phyloP scores from a whole-genome alignment of 2,113 vertebrate species.

The Rhombomys opimus region DNA sequence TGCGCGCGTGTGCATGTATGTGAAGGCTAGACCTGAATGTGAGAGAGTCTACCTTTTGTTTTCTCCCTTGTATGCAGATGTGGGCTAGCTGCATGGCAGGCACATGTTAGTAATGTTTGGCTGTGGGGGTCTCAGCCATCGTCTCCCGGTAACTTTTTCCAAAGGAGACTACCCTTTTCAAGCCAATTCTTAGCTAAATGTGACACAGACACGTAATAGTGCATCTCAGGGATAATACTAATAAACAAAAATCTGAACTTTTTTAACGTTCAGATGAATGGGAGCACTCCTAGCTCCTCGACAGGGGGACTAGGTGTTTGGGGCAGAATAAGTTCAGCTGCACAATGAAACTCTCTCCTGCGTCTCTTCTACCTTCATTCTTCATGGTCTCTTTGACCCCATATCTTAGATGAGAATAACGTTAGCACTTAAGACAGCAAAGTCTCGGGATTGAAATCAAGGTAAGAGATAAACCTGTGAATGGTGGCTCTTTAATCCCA shows the following conservation, averaged over 20 bases:
- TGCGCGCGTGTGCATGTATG: no score
- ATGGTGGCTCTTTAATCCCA: background rate
- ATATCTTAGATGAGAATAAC: slow-evolving; percentile 7
- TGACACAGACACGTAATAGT: background rate
- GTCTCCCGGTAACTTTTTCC: background rate
- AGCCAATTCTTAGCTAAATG: background rate
- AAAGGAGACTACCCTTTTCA: background rate
- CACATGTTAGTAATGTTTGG: background rate
- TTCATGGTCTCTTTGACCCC: background rate
- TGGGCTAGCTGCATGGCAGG: background rate
- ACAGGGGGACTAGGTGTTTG: background rate
- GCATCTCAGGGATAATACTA: slow-evolving; percentile 31
- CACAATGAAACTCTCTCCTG: background rate
- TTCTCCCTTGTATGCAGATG: background rate
- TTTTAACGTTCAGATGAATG: slow-evolving; percentile 31
- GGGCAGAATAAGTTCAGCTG: background rate
- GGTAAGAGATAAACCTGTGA: background rate
- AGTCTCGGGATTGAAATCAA: slow-evolving; percentile 22
- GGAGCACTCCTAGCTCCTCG: background rate
- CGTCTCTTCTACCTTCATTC: background rate
- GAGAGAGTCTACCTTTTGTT: background rate
- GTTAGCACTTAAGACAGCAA: background rate
- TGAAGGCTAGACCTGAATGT: background rate
- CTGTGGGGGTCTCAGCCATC: background rate
- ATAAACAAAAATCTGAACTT: background rate